Evolutionary conservation across 2,888 invertebrate genomes (phyloP).

Genomic region (Tricholauxania praeusta): DNA sequence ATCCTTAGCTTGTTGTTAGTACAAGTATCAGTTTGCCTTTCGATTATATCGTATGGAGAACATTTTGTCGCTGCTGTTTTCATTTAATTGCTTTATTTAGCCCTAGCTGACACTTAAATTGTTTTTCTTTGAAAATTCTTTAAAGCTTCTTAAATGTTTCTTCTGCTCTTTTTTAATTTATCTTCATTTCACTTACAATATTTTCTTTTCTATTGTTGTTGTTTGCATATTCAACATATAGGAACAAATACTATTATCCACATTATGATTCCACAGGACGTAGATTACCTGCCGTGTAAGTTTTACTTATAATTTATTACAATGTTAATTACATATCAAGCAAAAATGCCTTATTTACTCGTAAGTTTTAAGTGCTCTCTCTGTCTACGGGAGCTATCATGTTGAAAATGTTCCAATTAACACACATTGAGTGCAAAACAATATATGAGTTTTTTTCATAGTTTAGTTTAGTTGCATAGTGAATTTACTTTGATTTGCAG

Average conservation of each 20-base stretch:
- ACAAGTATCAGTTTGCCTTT: too few species aligned
- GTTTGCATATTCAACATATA: constrained; percentile 46
- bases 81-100: too few species aligned
- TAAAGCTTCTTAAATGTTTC: too few species aligned
- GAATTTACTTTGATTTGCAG: too few species aligned
- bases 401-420: constrained; percentile 8
- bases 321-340: constrained; percentile 14
- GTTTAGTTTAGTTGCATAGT: too few species aligned
- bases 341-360: not conserved
- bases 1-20: too few species aligned
- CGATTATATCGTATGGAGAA: too few species aligned
- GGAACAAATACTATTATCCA: constrained; percentile 67
- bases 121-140: too few species aligned
- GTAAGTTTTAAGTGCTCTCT: too few species aligned
- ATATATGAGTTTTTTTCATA: not conserved
- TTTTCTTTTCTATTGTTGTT: constrained; percentile 32
- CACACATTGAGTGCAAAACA: constrained; percentile 12
- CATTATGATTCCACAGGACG: constrained; percentile 68
- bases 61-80: too few species aligned
- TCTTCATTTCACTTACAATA: not conserved
- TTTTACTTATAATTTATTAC: constrained; percentile 48
- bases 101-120: too few species aligned
- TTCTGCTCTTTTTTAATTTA: not conserved
- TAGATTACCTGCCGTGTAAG: constrained; percentile 66
- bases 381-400: not conserved